Base-by-base conservation (phyloP, 2,888 invertebrate species). In the Morpho helenor region DNA sequence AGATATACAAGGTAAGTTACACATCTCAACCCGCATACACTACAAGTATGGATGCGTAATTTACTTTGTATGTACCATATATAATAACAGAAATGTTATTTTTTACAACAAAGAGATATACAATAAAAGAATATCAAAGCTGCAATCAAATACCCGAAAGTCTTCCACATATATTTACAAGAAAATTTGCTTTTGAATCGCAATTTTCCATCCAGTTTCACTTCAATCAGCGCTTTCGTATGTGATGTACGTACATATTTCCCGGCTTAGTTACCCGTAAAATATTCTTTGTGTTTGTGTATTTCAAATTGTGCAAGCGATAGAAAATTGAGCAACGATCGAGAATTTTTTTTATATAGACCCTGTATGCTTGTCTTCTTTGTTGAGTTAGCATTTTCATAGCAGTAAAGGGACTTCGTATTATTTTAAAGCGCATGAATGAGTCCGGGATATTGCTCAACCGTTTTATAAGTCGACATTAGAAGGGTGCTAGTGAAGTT, bases 141-240 rank as follows among this genome's bases (percentile, higher is more conserved):
- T 31, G 31, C 31, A 31, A 31, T 31, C 31, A 39, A 45, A 52
- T 52, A 31, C 39, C 44, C n/a, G 10, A 52, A 46, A 40, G 53
- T 63, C 67, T 68, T 69, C 67, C 57, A 64, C 31, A 31, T 31
- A 31, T 71, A 74, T 72, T 72, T 59, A 66, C 65, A 63, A 66
- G 71, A 70, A 68, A 63, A 60, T 67, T 68, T 70, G 65, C 72
- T 69, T 75, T 76, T 74, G 72, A 71, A 68, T 75, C 68, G 66
- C 67, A 63, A 75, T 76, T 79, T 79, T 77, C 73, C 73, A 74
- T 72, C 69, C 70, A 72, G 72, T 71, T 75, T 71, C 66, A 69
- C 66, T 70, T 73, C 72, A 72, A 77, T 73, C 71, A 70, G 65
- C 61, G 59, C 64, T 60, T 63, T 59, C 71, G 72, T 69, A 71